Evolutionary conservation across 2,888 invertebrate genomes (phyloP), one percentile per base, ranked within the genome.

Genomic region (Drosophila maculinotata): DNA sequence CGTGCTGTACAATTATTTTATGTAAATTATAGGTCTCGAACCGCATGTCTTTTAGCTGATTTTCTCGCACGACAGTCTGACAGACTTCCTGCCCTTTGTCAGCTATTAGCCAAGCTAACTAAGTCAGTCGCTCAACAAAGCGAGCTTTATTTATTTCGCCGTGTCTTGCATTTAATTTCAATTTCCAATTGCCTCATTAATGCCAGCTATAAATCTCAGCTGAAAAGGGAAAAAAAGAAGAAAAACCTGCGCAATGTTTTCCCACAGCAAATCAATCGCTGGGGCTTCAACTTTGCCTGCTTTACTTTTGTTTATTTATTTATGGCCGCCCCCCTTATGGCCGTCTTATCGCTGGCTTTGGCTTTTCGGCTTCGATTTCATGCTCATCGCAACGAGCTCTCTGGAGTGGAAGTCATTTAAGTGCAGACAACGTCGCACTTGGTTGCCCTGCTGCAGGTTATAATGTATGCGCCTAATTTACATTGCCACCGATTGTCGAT

Each of bases 341-440:
- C 20, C 4, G 20, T 38, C 57, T 38, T 38, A 58, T 60, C 56
- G 42, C 10, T 35, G 31, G 35, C 36, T 49, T 15, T 7, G 35
- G 60, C 20, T 54, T 54, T 52, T 36, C 41, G 47, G 71, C 76
- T 72, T 75, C 70, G 69, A 72, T 77, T 72, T 79, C 76, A 72
- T 72, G 76, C 72, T 62, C 72, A 79, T 25, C 47, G 9, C 72
- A 75, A 3, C 20, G 31, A 4, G 60, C 60, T 53, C 74, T 73
- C 51, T 56, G 67, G 42, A 80, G 74, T 76, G 59, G 76, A 87
- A 87, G 85, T 87, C 87, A 81, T 80, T 81, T 75, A 87, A 81
- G 87, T 81, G 81, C 81, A 87, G 81, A 80, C 84, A 69, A 45
- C 68, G 69, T 64, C 74, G 79, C 80, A 69, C 58, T 66, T 54